Conservation (phyloP, 1,140 invertebrate genomes). For the Zaprionus tsacasi region DNA sequence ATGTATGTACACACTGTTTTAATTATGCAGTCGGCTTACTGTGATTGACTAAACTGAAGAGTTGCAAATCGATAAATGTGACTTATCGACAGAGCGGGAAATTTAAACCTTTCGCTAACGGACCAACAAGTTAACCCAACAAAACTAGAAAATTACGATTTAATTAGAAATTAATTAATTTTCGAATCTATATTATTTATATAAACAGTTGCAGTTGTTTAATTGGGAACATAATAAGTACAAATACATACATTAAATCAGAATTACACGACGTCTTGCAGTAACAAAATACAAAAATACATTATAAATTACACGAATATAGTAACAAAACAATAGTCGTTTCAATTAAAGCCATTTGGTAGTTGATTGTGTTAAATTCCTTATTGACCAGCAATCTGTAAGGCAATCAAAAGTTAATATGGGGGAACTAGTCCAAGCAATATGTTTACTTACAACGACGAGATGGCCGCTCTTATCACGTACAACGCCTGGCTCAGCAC, state of each 20-base stretch:
- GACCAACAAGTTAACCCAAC: not conserved
- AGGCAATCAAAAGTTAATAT: conserved; percentile 11
- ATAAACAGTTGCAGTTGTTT: conserved; percentile 59
- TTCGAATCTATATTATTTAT: conserved; percentile 10
- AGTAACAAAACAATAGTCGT: conserved; percentile 69
- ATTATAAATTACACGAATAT: conserved; percentile 73
- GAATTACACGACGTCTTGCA: conserved; percentile 56
- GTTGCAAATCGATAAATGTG: conserved; percentile 1
- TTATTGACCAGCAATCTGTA: conserved; percentile 83
- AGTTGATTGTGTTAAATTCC: conserved; percentile 58
- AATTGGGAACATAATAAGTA: conserved; percentile 43
- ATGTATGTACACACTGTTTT: conserved; percentile 7
- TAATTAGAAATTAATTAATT: too few species aligned
- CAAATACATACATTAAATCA: conserved; percentile 61
- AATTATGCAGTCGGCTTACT: not conserved
- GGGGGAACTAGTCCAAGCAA: not conserved
- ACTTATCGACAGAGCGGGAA: not conserved
- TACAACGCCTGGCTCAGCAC: conserved; percentile 87
- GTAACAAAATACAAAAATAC: conserved; percentile 72
- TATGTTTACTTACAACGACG: conserved; percentile 88
- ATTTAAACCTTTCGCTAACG: not conserved
- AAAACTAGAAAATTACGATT: not conserved
- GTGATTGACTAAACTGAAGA: not conserved
- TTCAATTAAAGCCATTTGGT: conserved; percentile 77
- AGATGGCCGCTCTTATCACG: conserved; percentile 93